Evolutionary conservation across 1,140 invertebrate species (phyloP), one percentile per base, ranked within the genome.

Genomic region (Hesperophylax magnus): DNA sequence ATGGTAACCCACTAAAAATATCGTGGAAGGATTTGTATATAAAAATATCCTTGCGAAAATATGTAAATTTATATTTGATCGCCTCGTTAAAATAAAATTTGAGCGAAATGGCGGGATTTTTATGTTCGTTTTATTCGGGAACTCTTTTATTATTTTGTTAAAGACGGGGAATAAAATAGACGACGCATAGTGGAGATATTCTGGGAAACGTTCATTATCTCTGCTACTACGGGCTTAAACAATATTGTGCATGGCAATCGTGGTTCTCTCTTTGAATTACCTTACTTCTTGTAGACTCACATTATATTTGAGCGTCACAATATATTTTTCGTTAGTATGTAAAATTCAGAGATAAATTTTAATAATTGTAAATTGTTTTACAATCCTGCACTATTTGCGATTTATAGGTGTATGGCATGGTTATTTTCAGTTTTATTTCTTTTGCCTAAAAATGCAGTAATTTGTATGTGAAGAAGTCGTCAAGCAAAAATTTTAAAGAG

Each of bases 71-170:
- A 47, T 47, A 47, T 47, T 47, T 47, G 39, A 47, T 47, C 39
- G 24, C 18, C 58, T 61, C 58, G 18, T 18, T 61, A 61, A 61
- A 24, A 61, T 61, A 24, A 61, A 20, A 61, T 20, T 61, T 20
- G 58, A 18, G 24, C 18, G n/a, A 20, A 24, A 58, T 22, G 58
- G 18, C 18, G 58, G 18, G 58, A 61, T 61, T 22, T 61, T 61
- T 61, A 22, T 22, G 18, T 20, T 24, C 18, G 24, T 20, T 20
- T 61, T 61, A 22, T 61, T 61, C 18, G 20, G 8, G 56, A 22
- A 11, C 18, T 61, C 58, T 61, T 61, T 61, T 18, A 61, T 61
- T 61, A 61, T 22, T 61, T 61, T 24, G 58, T 61, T 61, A 61
- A 61, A 61, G 18, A 61, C 18, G 17, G 15, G 18, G 24, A 61